Base-by-base conservation (phyloP, 2,888 invertebrate genomes). In the Nemotelus pantherinus region DNA sequence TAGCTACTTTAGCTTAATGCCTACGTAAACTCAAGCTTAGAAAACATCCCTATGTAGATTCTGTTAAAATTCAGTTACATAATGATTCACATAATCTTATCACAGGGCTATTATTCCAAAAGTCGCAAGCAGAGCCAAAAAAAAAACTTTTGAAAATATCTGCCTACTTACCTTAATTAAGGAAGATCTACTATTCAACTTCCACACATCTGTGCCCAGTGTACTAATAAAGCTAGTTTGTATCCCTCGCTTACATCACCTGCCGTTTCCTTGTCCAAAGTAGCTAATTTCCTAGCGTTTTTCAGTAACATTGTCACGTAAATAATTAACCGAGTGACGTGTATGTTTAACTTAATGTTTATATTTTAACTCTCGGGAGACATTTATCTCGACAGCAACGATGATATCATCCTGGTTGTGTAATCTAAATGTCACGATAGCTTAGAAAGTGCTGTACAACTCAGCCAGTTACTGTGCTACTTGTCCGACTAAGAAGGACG, bases 281-380 rank as follows among this genome's bases (percentile, higher is more conserved):
- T 41, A 50, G 70, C 70, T 70, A 70, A 70, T 70, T 70, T 70
- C 39, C 55, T 55, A 70, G 50, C 47, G 70, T 74, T 74, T 76
- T 65, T 76, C 81, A 82, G 80, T 83, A 84, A 84, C 84, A 84
- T 86, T 85, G 87, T 86, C 86, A 86, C 86, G 87, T 86, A 87
- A 87, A 86, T 86, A 86, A 86, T 87, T 86, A 86, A 86, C 84
- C 85, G 84, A 85, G 85, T 86, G 86, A 86, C 87, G 86, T 85
- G 86, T 85, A 84, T 85, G 83, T 83, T 80, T 77, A 79, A 72
- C 77, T 77, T 76, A 76, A 77, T 77, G 77, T 76, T 77, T 77
- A 77, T 72, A 79, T 79, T 79, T 79, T 78, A 77, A 78, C 77
- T 79, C 79, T 74, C 74, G 55, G 25, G 78, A 77, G 78, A 78